phyloP scores from a whole-genome alignment of 30 jellyfish, hydroid and myxozoan genomes.

The Hydra vulgaris region DNA sequence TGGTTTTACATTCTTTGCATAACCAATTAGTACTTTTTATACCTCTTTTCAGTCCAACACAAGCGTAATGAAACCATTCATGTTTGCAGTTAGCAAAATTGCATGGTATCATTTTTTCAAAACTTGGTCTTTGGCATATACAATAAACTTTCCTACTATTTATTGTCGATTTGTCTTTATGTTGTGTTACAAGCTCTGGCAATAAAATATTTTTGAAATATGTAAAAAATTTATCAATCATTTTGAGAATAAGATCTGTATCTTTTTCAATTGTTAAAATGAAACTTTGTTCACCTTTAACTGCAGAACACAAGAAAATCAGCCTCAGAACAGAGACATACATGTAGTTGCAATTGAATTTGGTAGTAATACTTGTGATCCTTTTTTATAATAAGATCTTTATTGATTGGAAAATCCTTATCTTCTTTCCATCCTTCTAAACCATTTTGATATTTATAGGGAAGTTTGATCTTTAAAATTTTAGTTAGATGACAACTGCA shows the following conservation, averaged over 20 bases:
- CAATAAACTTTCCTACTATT: not conserved
- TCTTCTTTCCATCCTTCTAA: not conserved
- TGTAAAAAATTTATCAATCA: not conserved
- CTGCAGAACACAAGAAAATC: not conserved
- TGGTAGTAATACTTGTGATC: not conserved
- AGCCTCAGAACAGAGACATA: not conserved
- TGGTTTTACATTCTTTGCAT: not conserved
- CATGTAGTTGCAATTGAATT: not conserved
- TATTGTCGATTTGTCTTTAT: not conserved
- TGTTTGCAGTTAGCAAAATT: not conserved
- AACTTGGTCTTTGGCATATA: not conserved
- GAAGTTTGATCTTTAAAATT: not conserved
- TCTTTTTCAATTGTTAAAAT: not conserved
- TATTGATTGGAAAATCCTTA: not conserved
- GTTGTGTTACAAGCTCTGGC: not conserved
- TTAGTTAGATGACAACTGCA: not conserved
- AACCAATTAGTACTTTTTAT: no score
- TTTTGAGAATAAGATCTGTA: not conserved
- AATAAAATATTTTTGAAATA: no score
- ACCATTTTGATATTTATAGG: not conserved
- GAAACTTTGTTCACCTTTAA: not conserved
- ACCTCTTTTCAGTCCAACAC: not conserved
- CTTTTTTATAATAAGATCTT: not conserved
- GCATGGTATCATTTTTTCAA: not conserved
- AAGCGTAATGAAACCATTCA: not conserved